Evolutionary conservation across 2,888 invertebrate species (phyloP), one percentile per base, ranked within the genome.

Genomic region (Clepsis dumicolana): DNA sequence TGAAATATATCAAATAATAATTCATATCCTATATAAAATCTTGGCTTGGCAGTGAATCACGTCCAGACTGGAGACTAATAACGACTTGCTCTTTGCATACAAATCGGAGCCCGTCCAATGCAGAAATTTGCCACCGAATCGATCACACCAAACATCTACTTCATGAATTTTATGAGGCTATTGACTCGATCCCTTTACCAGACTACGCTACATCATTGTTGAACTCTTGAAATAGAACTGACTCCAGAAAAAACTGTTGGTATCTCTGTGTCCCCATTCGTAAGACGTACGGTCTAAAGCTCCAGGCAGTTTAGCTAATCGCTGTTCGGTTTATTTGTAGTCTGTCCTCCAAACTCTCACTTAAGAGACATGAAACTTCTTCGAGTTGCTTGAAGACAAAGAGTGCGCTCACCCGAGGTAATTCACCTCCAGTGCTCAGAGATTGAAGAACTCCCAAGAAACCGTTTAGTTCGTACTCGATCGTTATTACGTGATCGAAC

Each of bases 401-500:
- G 75, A 74, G 73, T 53, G 70, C 62, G 61, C 73, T 74, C 71
- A 72, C 73, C 73, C 60, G 69, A 59, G 72, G 77, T 73, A 71
- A 76, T 77, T 76, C 73, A 70, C 67, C 64, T 65, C 71, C 65
- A 70, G 71, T 72, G 75, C 70, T 78, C 68, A 56, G 71, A 76
- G 75, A 77, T 76, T 75, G 72, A 74, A 73, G 71, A 78, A 75
- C 73, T 77, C 74, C 72, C 73, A 76, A 78, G 76, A 81, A 82
- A 77, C 75, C 80, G 77, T 84, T 81, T 80, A 85, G 79, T 81
- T 81, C 77, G 75, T 80, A 80, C 78, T 80, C 79, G 79, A 85
- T 83, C 80, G 79, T 81, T 75, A 75, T 78, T 82, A 86, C 86
- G 85, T 86, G 85, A 87, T 82, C 73, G 83, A 86, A 86, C 80